phyloP scores from a whole-genome alignment of 2,888 invertebrate genomes.

The Pardosa pseudoannulata region DNA sequence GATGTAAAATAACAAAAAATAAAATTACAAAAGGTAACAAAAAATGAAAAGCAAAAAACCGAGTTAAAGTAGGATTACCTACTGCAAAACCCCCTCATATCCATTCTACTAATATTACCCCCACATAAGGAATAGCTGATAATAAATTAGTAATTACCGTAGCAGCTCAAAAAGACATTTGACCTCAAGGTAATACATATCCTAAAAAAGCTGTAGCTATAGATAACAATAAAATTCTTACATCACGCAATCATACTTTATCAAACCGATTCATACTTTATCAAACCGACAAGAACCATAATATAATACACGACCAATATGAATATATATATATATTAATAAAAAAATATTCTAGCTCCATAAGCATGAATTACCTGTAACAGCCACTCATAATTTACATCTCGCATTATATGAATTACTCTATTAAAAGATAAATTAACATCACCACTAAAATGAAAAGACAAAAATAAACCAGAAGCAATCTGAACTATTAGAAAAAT shows the following conservation, averaged over 20 bases:
- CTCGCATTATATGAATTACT: conserved; percentile 80
- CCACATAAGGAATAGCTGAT: conserved; percentile 85
- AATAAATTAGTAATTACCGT: conserved; percentile 87
- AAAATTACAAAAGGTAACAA: too few relatives aligned
- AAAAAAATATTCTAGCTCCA: conserved; percentile 83
- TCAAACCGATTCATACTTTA: too few relatives aligned
- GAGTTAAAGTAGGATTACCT: too few relatives aligned
- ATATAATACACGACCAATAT: conserved; percentile 81
- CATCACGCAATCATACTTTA: conserved; percentile 84
- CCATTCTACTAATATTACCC: conserved; percentile 82
- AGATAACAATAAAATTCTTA: conserved; percentile 83
- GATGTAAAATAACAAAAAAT: too few relatives aligned
- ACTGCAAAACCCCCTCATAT: too few relatives aligned
- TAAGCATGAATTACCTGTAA: conserved; percentile 84
- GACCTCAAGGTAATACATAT: conserved; percentile 87
- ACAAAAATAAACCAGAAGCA: conserved; percentile 83
- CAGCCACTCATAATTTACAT: conserved; percentile 85
- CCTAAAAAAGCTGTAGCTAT: conserved; percentile 88
- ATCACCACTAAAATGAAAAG: conserved; percentile 84
- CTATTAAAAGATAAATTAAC: conserved; percentile 82
- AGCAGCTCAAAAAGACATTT: conserved; percentile 88
- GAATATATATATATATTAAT: conserved; percentile 84
- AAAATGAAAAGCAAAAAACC: too few relatives aligned
- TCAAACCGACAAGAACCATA: conserved; percentile 79
- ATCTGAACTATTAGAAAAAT: conserved; percentile 82